Percentiles rank a stretch among this genome's conserved stretches.
Evolutionary conservation across 2,888 invertebrate genomes (phyloP).

Genomic region (Brachyptera risi): DNA sequence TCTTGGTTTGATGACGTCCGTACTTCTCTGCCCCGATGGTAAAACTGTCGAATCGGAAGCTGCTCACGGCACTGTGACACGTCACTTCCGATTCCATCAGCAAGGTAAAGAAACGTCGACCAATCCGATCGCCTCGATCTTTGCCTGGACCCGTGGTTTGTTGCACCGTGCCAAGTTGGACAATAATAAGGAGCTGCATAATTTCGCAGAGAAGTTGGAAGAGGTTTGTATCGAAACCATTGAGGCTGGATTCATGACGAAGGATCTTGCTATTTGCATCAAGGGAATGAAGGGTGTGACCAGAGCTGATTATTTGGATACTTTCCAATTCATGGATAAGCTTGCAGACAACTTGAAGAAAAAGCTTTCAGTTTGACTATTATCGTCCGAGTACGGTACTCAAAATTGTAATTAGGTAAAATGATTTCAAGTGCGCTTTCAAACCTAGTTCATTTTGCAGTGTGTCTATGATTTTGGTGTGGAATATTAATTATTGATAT

Average conservation of each 20-base stretch:
- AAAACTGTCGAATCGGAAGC: conserved; percentile 98
- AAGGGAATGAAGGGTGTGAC: conserved; percentile 82
- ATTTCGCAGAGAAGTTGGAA: conserved; percentile 84
- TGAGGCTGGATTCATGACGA: conserved; percentile 93
- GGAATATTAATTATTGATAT: too few relatives aligned
- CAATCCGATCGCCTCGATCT: conserved; percentile 98
- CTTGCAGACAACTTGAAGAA: conserved; percentile 82
- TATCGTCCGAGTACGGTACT: too few relatives aligned
- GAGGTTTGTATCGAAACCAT: conserved; percentile 92
- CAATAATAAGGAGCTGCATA: conserved; percentile 66
- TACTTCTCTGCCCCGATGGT: conserved; percentile 94
- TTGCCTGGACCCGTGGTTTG: conserved; percentile 95
- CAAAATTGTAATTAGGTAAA: too few relatives aligned
- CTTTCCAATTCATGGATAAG: conserved; percentile 95
- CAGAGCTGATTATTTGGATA: conserved; percentile 86
- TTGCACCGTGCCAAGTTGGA: conserved; percentile 93
- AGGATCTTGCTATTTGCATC: conserved; percentile 97
- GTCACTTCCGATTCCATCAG: conserved; percentile 84
- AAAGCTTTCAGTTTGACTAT: too few relatives aligned
- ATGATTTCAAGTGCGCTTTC: too few relatives aligned
- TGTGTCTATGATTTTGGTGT: too few relatives aligned
- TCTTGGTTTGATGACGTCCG: conserved; percentile 96
- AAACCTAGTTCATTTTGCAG: too few relatives aligned
- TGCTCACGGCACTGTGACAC: conserved; percentile 94
- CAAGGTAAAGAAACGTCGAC: conserved; percentile 98